Percentiles rank a stretch among this genome's conserved stretches.
These are phyloP conservation scores for Carapus acus DNA, from an alignment of 2,797 vertebrate species.

Conservation along the genomic window DNA sequence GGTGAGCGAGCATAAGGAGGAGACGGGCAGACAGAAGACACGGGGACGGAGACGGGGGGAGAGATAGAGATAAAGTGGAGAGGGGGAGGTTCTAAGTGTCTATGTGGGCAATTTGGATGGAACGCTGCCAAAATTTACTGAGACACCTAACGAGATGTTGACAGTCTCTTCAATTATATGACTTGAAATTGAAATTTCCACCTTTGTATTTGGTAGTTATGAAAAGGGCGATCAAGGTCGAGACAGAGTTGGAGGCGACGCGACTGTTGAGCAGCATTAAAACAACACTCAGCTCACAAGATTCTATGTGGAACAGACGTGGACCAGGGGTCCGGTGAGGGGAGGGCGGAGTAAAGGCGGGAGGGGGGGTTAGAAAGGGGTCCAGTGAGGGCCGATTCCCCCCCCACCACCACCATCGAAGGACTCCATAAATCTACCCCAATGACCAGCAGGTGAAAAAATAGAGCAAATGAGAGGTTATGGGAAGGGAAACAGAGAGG, in stretches of 20 bases:
- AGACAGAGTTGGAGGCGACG: constrained; percentile 23
- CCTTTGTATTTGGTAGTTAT: constrained; percentile 9
- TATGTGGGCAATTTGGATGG: too few species aligned
- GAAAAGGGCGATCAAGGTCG: constrained; percentile 19
- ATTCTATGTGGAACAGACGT: constrained; percentile 25
- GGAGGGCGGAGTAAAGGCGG: not conserved
- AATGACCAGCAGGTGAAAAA: constrained; percentile 65
- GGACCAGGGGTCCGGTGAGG: constrained; percentile 21
- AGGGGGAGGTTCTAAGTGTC: constrained; percentile 12
- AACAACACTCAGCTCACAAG: constrained; percentile 19
- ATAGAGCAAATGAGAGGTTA: constrained; percentile 50
- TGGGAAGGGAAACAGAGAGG: constrained; percentile 25
- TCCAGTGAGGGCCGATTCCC: too few species aligned
- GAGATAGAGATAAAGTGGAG: constrained; percentile 25
- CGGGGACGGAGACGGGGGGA: too few species aligned
- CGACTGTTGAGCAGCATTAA: constrained; percentile 15
- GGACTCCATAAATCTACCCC: constrained; percentile 51
- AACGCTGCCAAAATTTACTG: constrained; percentile 13
- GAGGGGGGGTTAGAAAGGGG: too few species aligned
- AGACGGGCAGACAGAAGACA: constrained; percentile 20
- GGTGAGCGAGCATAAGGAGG: constrained; percentile 34
- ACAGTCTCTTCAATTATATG: too few species aligned
- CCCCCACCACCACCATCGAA: too few species aligned
- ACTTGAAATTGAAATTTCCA: too few species aligned
- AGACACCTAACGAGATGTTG: not conserved